phyloP scores from a whole-genome alignment of 2,113 vertebrate genomes.

The Coryphaenoides rupestris region DNA sequence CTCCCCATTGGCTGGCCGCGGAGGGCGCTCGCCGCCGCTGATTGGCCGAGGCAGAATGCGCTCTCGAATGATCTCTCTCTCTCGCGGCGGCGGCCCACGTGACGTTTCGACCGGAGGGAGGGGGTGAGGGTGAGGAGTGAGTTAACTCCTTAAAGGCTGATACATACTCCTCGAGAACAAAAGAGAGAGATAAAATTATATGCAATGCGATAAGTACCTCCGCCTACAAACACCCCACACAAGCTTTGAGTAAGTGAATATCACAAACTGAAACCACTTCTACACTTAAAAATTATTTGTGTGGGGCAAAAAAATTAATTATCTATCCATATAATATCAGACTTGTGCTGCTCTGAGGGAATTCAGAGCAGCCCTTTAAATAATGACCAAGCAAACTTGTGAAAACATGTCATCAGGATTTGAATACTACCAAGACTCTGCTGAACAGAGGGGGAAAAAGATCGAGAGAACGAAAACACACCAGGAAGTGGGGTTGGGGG shows the following conservation, averaged over 20 bases:
- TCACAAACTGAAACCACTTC: no score
- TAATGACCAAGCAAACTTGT: slow-evolving; percentile 36
- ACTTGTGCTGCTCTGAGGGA: slow-evolving; percentile 15
- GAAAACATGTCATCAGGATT: slow-evolving; percentile 59
- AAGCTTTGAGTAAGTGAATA: no score
- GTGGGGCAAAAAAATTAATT: no score
- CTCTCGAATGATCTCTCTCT: slow-evolving; percentile 78
- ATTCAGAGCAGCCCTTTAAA: slow-evolving; percentile 35
- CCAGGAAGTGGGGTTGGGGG: slow-evolving; percentile 71
- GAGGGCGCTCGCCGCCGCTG: slow-evolving; percentile 58
- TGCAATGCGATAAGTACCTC: no score
- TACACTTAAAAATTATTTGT: no score
- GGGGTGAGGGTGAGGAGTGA: no score
- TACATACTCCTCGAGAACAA: no score
- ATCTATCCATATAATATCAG: slow-evolving; percentile 21
- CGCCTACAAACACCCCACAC: no score
- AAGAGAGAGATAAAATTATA: no score
- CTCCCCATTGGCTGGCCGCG: slow-evolving; percentile 73
- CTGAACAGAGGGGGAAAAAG: slow-evolving; percentile 49
- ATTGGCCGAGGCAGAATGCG: slow-evolving; percentile 75
- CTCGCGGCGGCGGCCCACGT: slow-evolving; percentile 74
- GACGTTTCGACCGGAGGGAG: slow-evolving; percentile 37
- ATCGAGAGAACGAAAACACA: slow-evolving; percentile 3
- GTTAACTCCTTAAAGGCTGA: slow-evolving; percentile 40
- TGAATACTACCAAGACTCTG: slow-evolving; percentile 63